These are phyloP conservation scores for Montifringilla adamsi DNA, from an alignment of 2,113 vertebrate genomes.

Conservation along the genomic window DNA sequence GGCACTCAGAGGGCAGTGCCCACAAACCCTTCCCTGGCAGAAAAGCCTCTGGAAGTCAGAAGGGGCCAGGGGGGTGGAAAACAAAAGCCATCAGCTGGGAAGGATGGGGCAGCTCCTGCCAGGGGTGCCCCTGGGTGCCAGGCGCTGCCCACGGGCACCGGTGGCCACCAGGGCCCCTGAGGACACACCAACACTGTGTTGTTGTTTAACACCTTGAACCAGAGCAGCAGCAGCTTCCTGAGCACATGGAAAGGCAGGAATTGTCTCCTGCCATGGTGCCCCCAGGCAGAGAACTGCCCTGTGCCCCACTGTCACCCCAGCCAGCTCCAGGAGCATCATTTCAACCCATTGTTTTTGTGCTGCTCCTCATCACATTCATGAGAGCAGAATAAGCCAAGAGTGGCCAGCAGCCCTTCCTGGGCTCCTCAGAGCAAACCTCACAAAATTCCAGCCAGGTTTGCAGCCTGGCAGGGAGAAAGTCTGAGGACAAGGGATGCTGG, in stretches of 20 bases:
- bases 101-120: background rate
- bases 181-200: fast-evolving
- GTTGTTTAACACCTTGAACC: background rate
- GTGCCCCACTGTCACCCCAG: background rate
- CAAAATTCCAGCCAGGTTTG: background rate
- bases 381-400: background rate
- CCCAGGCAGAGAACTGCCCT: background rate
- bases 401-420: background rate
- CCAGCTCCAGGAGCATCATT: background rate
- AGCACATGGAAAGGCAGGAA: background rate
- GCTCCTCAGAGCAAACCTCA: background rate
- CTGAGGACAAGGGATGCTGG: too few species aligned
- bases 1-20: conserved; percentile 15
- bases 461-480: too few species aligned
- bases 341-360: background rate
- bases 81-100: background rate
- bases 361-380: background rate
- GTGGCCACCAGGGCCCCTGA: background rate
- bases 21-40: background rate
- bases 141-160: background rate
- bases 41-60: background rate
- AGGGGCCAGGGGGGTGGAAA: fast-evolving
- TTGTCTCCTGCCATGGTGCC: background rate
- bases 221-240: background rate
- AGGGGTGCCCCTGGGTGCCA: background rate